Evolutionary conservation across 2,888 invertebrate genomes (phyloP), one percentile per base, ranked within the genome.

Genomic region (Orthosia gothica): DNA sequence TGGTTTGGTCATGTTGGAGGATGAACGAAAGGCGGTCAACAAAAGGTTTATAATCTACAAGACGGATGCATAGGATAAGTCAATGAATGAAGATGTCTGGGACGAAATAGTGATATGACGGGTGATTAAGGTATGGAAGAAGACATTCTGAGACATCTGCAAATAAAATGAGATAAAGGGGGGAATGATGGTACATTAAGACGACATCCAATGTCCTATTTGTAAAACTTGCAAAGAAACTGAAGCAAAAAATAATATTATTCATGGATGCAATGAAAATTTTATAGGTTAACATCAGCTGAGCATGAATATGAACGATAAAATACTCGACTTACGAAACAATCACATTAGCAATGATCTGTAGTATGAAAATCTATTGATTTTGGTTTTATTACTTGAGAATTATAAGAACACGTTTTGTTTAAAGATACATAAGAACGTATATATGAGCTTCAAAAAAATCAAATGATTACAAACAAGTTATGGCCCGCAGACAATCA

Each of bases 331-430:
- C 76, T 20, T 3, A 26, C 26, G 11, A 12, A 74, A 26, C 3
- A 26, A 49, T 11, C 15, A n/a, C 52, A 32, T 26, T 16, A 52
- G 26, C 7, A 76, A n/a, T 65, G 52, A 76, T 76, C 47, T 49
- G n/a, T 62, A 45, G 65, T 54, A 65, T 57, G 50, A 26, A 67
- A 61, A 45, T 12, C 26, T 54, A 70, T 69, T 78, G 47, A 74
- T 40, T 23, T 52, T 47, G 15, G 20, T 75, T 47, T 79, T 78
- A 55, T 65, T 49, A 18, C 26, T 20, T 5, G 26, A 20, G 16
- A 57, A 26, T 62, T 49, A 70, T 81, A 81, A 62, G 40, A 79
- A 49, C 32, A 49, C 15, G 54, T 61, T 70, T 20, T 54, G 18
- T n/a, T 5, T 40, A 23, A 18, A 49, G 1, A 20, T 49, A 49